Conservation (phyloP, 37 sponge, comb jelly and placozoan genomes). For the Halisarca cf. caerulea region DNA sequence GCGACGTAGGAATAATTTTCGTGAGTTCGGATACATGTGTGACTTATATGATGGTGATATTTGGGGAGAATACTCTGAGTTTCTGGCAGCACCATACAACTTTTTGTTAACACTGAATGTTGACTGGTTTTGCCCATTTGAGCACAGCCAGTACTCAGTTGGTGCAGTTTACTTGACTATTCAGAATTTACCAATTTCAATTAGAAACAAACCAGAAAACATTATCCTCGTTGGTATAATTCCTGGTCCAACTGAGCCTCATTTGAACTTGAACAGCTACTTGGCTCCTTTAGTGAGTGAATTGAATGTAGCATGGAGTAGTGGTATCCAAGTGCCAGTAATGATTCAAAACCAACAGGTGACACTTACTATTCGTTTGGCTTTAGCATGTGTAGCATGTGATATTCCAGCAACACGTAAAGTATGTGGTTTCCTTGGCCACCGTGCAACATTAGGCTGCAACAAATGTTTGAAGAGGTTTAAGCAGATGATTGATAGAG, state of each 20-base stretch:
- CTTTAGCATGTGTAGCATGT: slow-evolving; percentile 44
- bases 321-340: not conserved
- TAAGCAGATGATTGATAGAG: slow-evolving; percentile 27
- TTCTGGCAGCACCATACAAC: slow-evolving; percentile 34
- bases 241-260: slow-evolving; percentile 59
- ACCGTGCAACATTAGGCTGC: slow-evolving; percentile 45
- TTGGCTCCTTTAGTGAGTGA: slow-evolving; percentile 53
- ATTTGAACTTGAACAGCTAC: slow-evolving; percentile 53
- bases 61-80: slow-evolving; percentile 36
- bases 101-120: slow-evolving; percentile 58
- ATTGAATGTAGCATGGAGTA: slow-evolving; percentile 9
- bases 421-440: slow-evolving; percentile 62
- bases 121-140: slow-evolving; percentile 49
- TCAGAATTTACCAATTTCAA: slow-evolving; percentile 52
- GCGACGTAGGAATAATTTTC: slow-evolving; percentile 21
- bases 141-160: slow-evolving; percentile 46
- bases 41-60: slow-evolving; percentile 61
- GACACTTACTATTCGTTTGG: slow-evolving; percentile 28
- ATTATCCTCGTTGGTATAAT: slow-evolving; percentile 53
- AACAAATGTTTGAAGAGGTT: slow-evolving; percentile 38
- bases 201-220: slow-evolving; percentile 44
- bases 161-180: slow-evolving; percentile 63
- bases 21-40: not conserved
- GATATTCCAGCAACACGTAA: slow-evolving; percentile 70
- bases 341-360: not conserved